Evolutionary conservation across 2,113 vertebrate species (phyloP).

Genomic region (Murina feae): DNA sequence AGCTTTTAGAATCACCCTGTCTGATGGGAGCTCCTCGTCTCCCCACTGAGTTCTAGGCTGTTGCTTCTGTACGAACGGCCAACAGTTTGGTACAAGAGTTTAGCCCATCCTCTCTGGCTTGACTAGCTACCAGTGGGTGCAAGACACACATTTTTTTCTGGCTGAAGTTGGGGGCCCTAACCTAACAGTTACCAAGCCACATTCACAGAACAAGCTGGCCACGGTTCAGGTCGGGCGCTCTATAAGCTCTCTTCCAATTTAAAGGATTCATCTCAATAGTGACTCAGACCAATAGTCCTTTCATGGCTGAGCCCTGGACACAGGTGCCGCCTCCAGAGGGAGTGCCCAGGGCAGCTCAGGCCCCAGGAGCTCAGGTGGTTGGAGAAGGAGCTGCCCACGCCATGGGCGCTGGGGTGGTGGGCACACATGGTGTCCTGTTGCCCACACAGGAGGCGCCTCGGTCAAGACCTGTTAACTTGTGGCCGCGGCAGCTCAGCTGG

Average conservation of each 20-base stretch:
- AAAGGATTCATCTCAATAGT: background rate
- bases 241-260: background rate
- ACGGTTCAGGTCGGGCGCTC: background rate
- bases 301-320: background rate
- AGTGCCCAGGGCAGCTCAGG: background rate
- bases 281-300: background rate
- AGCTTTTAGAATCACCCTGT: rapidly evolving
- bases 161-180: background rate
- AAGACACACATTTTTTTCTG: background rate
- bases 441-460: rapidly evolving
- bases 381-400: background rate
- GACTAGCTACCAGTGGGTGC: background rate
- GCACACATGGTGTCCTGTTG: background rate
- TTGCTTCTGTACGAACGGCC: too few relatives aligned
- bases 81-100: too few relatives aligned
- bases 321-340: background rate
- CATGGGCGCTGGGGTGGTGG: too few relatives aligned
- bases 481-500: background rate
- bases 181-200: background rate
- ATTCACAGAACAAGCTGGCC: too few relatives aligned
- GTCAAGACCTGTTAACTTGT: background rate
- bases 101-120: background rate
- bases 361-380: background rate
- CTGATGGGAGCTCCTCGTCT: too few relatives aligned
- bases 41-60: too few relatives aligned